phyloP scores from a whole-genome alignment of 2,797 vertebrate species.

The Tadarida brasiliensis region DNA sequence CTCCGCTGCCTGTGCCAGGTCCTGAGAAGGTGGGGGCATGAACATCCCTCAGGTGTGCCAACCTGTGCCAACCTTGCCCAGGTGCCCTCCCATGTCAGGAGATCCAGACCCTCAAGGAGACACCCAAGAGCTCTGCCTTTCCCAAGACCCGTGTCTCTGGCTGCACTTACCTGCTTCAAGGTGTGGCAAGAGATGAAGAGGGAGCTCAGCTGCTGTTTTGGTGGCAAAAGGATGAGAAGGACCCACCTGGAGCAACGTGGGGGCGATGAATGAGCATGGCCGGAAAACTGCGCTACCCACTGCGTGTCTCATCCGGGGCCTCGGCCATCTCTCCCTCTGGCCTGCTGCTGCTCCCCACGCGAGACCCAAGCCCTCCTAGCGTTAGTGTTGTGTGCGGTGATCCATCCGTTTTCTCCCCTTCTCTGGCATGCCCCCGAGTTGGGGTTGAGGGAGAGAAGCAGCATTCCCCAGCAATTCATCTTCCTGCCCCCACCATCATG shows the following conservation, averaged over 20 bases:
- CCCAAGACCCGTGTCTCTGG: background rate
- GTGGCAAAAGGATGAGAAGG: background rate
- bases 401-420: background rate
- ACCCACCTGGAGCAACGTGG: background rate
- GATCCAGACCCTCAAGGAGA: background rate
- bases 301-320: rapidly evolving
- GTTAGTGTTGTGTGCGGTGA: background rate
- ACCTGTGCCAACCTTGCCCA: background rate
- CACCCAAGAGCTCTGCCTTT: background rate
- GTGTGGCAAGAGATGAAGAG: background rate
- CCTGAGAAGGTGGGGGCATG: background rate
- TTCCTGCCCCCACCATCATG: background rate
- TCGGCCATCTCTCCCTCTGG: background rate
- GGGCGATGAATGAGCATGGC: background rate
- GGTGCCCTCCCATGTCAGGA: background rate
- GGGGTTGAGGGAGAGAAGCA: background rate
- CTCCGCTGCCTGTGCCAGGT: background rate
- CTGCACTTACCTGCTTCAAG: background rate
- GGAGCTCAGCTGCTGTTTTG: background rate
- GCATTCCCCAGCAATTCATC: background rate
- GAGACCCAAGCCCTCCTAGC: background rate
- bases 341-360: background rate
- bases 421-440: background rate
- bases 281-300: rapidly evolving
- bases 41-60: background rate